Evolutionary conservation across 2,113 vertebrate genomes (phyloP), one percentile per base, ranked within the genome.

Genomic region (Noturus placidus): DNA sequence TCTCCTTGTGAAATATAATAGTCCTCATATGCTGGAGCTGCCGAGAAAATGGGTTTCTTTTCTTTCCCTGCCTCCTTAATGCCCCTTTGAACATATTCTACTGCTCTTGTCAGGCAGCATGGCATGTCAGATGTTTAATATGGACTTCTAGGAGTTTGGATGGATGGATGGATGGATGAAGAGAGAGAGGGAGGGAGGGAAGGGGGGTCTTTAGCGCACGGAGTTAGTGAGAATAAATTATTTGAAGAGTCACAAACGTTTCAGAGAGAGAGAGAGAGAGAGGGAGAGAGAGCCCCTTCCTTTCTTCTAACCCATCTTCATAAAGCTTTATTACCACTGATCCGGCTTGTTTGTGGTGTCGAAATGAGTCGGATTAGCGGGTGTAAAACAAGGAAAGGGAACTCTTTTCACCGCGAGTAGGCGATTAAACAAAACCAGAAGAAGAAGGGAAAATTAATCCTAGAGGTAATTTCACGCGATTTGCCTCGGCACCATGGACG

Each of bases 381-480:
- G 94, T 96, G 92, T 94, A 93, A 96, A 96, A 95, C 92, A 93
- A 95, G 93, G 91, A 93, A 90, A 92, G 90, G 87, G 88, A 87
- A 38, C 92, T 93, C 90, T 93, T 95, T 92, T 94, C 94, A 92
- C 93, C 93, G 91, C 92, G 91, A 95, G 95, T 95, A 93, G 50
- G 25, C 74, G 74, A 77, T 74, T 74, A 17, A 35, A 70, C 15
- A 33, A 70, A 93, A 74, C n/a, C n/a, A n/a, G 20, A 30, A 46
- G 7, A 80, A 87, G 42, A 93, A 93, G 87, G 91, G 91, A 92
- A 93, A 93, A 93, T 95, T 97, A 97, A 97, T 97, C 96, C 96
- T 93, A 92, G 88, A 95, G 95, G 95, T 96, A 96, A 96, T 97
- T 96, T 97, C 95, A 96, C 94, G 95, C 96, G 93, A 93, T 96